Evolutionary conservation across 2,113 vertebrate genomes (phyloP).

Genomic region (Hippocampus comes): DNA sequence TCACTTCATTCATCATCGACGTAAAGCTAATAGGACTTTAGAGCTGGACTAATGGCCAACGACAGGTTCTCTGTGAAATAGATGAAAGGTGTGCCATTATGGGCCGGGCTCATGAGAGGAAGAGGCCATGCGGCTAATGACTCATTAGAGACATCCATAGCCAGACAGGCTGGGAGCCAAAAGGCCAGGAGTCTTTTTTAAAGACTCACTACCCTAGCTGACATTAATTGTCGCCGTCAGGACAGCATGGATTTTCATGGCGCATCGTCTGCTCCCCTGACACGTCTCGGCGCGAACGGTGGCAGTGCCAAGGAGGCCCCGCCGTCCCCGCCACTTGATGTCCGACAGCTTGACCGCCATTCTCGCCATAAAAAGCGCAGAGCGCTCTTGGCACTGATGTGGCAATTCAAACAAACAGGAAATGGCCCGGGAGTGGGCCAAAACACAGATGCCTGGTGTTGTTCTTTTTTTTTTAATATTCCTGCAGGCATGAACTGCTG

Average conservation of each 20-base stretch:
- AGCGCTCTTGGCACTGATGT: background rate
- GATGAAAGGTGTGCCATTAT: slow-evolving; percentile 78
- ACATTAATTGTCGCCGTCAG: slow-evolving; percentile 76
- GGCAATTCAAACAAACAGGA: background rate
- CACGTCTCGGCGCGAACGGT: slow-evolving; percentile 59
- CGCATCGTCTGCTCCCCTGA: slow-evolving; percentile 72
- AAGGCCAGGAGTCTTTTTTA: slow-evolving; percentile 75
- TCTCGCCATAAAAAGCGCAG: slow-evolving; percentile 15
- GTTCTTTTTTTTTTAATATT: background rate
- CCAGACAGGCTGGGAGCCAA: slow-evolving; percentile 76
- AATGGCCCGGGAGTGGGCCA: background rate
- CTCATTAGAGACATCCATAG: slow-evolving; percentile 77
- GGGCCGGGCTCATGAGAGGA: slow-evolving; percentile 68
- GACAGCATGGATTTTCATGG: slow-evolving; percentile 78
- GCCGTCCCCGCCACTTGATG: slow-evolving; percentile 21
- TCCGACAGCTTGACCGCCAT: slow-evolving; percentile 22
- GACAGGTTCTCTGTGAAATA: slow-evolving; percentile 76
- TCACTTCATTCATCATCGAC: slow-evolving; percentile 77
- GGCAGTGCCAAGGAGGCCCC: slow-evolving; percentile 52
- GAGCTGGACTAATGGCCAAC: slow-evolving; percentile 72
- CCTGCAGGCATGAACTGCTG: background rate
- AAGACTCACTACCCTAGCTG: slow-evolving; percentile 77
- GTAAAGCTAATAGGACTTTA: slow-evolving; percentile 76
- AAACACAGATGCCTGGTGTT: background rate
- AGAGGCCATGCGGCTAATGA: slow-evolving; percentile 76